A percentile compares a stretch with the other conserved stretches of the same genome.
phyloP scores from a whole-genome alignment of 2,888 invertebrate genomes.

The Ferdinandea cuprea region DNA sequence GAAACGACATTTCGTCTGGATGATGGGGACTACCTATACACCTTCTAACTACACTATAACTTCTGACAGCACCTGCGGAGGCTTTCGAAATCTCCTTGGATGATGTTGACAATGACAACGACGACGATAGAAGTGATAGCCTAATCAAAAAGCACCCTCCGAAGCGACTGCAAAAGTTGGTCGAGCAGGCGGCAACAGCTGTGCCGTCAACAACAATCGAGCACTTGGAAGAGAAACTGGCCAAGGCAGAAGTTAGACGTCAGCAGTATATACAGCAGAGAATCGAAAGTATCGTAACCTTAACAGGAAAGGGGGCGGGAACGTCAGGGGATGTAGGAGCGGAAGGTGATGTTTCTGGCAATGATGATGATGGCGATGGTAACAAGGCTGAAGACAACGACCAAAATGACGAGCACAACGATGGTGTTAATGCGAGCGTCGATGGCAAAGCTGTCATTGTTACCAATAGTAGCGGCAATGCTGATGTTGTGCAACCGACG shows the following conservation, averaged over 20 bases:
- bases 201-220: conserved; percentile 85
- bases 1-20: conserved; percentile 42
- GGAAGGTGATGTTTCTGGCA: conserved; percentile 82
- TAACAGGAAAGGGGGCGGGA: conserved; percentile 83
- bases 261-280: conserved; percentile 83
- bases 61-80: conserved; percentile 83
- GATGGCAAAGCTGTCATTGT: conserved; percentile 32
- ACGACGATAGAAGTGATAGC: conserved; percentile 62
- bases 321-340: too few relatives aligned
- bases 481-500: conserved; percentile 36
- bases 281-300: conserved; percentile 80
- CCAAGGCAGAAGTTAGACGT: conserved; percentile 89
- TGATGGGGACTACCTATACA: not conserved
- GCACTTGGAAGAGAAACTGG: conserved; percentile 88
- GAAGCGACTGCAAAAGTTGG: conserved; percentile 86
- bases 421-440: conserved; percentile 22
- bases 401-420: conserved; percentile 28
- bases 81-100: conserved; percentile 86
- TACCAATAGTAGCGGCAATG: conserved; percentile 48
- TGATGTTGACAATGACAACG: conserved; percentile 58
- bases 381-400: conserved; percentile 31
- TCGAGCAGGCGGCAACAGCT: conserved; percentile 84
- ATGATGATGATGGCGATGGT: conserved; percentile 75
- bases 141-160: conserved; percentile 86
- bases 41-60: conserved; percentile 17